Percentiles rank a stretch among this genome's conserved stretches.
Conservation (phyloP, 2,797 vertebrate species). For the Microctenopoma stevenorrisi region DNA sequence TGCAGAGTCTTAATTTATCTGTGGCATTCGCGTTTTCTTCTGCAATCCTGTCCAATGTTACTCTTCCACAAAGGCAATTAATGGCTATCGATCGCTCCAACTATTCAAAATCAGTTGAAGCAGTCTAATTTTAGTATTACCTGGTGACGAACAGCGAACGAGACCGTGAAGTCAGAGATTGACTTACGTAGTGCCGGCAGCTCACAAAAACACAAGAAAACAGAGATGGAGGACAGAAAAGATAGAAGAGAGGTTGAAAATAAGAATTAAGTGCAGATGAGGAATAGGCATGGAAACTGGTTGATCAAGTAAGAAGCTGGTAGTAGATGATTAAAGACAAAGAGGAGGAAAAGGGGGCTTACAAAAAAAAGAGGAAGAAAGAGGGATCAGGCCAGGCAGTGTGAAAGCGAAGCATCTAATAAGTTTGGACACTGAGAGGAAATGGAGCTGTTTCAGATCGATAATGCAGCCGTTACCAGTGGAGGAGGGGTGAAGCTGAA, state of each 20-base stretch:
- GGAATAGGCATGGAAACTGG: constrained; percentile 46
- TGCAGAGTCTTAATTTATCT: constrained; percentile 45
- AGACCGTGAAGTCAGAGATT: constrained; percentile 12
- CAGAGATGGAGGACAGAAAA: constrained; percentile 17
- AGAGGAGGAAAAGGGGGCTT: constrained; percentile 31
- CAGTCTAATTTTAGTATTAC: constrained; percentile 52
- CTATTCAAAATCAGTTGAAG: constrained; percentile 47
- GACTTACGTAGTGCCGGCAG: constrained; percentile 30
- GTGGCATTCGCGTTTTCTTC: constrained; percentile 42
- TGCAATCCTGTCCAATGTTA: constrained; percentile 55
- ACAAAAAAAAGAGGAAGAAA: constrained; percentile 36
- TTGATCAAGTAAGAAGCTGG: constrained; percentile 18
- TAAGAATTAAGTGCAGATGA: constrained; percentile 39
- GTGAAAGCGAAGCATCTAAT: constrained; percentile 73
- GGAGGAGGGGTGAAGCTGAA: constrained; percentile 60
- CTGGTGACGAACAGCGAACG: constrained; percentile 26
- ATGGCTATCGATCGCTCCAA: constrained; percentile 54
- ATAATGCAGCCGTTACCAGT: constrained; percentile 73
- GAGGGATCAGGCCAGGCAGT: constrained; percentile 22
- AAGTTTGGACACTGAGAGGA: constrained; percentile 79
- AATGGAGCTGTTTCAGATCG: constrained; percentile 80
- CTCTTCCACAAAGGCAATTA: constrained; percentile 58
- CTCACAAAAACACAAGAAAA: constrained; percentile 13
- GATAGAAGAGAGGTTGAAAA: constrained; percentile 27
- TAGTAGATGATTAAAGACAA: constrained; percentile 39